Conservation (phyloP, 2,888 invertebrate genomes). For the Caenorhabditis sp. region DNA sequence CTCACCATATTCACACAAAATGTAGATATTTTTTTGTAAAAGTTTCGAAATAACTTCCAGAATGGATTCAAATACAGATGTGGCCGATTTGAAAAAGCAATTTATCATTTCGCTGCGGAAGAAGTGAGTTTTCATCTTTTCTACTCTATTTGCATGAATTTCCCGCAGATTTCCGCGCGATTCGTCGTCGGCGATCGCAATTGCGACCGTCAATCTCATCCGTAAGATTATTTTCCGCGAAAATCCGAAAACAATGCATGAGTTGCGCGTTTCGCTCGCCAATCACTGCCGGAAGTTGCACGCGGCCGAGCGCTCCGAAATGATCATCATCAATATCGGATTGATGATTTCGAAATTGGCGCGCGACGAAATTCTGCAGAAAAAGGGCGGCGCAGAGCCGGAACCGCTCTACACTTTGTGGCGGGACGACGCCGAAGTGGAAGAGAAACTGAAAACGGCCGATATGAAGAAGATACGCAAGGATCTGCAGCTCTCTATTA, state of each 20-base stretch:
- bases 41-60: conserved; percentile 7
- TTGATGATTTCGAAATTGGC: conserved; percentile 67
- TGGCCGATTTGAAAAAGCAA: conserved; percentile 26
- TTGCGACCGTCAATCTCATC: conserved; percentile 54
- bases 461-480: conserved; percentile 66
- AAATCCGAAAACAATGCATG: conserved; percentile 60
- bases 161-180: conserved; percentile 50
- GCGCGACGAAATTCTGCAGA: conserved; percentile 65
- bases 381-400: conserved; percentile 47
- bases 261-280: conserved; percentile 43
- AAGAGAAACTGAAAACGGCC: conserved; percentile 34
- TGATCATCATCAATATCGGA: conserved; percentile 69
- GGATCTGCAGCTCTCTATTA: conserved; percentile 57
- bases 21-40: conserved; percentile 7
- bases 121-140: conserved; percentile 22
- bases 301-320: conserved; percentile 43
- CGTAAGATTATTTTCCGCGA: conserved; percentile 58
- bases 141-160: background rate
- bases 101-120: conserved; percentile 32
- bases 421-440: conserved; percentile 52
- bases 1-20: background rate
- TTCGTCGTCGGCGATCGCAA: conserved; percentile 52
- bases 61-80: conserved; percentile 35
- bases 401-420: conserved; percentile 72
- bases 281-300: conserved; percentile 59